Conservation (phyloP, 2,888 invertebrate genomes). For the Coronaproctus castanopsis region DNA sequence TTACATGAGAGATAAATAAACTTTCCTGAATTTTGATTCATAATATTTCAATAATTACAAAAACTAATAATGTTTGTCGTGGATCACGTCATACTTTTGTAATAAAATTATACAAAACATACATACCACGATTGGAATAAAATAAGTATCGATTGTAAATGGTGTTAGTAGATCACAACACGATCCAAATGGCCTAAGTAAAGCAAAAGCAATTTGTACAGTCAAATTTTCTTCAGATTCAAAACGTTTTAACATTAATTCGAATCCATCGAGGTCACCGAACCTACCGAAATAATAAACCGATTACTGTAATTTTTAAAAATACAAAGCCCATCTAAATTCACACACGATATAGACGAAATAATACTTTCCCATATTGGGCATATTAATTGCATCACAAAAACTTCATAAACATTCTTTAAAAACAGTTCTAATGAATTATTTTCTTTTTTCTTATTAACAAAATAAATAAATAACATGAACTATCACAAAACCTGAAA, state of each 20-base stretch:
- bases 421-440: not conserved
- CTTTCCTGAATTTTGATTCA: no score
- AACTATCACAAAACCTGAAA: no score
- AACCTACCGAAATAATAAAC: constrained; percentile 39
- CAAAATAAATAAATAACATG: not conserved
- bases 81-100: no score
- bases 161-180: constrained; percentile 80
- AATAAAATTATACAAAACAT: no score
- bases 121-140: constrained; percentile 73
- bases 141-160: constrained; percentile 73
- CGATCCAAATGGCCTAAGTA: constrained; percentile 75
- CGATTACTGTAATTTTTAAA: not conserved
- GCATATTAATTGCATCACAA: no score
- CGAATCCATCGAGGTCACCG: constrained; percentile 74
- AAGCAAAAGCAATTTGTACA: constrained; percentile 54
- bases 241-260: constrained; percentile 63
- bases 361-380: not conserved
- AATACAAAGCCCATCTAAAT: no score
- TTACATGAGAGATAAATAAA: no score
- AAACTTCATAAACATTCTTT: no score
- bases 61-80: no score
- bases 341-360: constrained; percentile 2
- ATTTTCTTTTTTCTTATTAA: not conserved
- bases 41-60: no score
- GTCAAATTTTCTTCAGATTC: constrained; percentile 49